phyloP scores from a whole-genome alignment of 2,797 vertebrate species.

The Poeciliopsis turneri region DNA sequence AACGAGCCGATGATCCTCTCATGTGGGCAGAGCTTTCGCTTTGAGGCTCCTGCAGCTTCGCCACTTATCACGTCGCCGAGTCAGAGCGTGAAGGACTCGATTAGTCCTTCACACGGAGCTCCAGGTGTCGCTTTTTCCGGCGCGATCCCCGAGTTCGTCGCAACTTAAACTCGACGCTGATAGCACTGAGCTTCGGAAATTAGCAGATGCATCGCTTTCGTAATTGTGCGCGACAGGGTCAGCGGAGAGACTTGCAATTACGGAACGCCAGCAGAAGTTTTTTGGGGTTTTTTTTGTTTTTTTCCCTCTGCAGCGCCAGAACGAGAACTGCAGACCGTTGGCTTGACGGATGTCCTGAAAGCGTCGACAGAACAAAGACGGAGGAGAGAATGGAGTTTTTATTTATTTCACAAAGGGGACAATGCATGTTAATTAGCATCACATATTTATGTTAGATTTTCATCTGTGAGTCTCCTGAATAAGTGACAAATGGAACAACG shows the following conservation, averaged over 20 bases:
- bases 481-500: neutral
- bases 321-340: neutral
- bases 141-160: neutral
- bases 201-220: slow-evolving; percentile 4
- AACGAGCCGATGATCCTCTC: slow-evolving; percentile 39
- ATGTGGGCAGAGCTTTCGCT: slow-evolving; percentile 32
- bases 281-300: too few species aligned
- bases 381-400: neutral
- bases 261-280: neutral
- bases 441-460: too few species aligned
- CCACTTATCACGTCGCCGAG: slow-evolving; percentile 56
- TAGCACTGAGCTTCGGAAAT: slow-evolving; percentile 19
- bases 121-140: slow-evolving; percentile 46
- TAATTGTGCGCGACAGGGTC: neutral
- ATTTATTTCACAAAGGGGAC: too few species aligned
- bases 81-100: slow-evolving; percentile 58
- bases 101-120: slow-evolving; percentile 48
- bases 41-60: slow-evolving; percentile 41
- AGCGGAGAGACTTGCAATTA: neutral
- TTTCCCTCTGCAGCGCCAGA: too few species aligned
- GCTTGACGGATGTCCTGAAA: neutral
- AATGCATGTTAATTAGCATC: too few species aligned
- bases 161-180: slow-evolving; percentile 8
- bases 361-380: neutral
- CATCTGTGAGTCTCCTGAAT: neutral